A percentile compares a stretch with the other conserved stretches of the same genome.
These are phyloP conservation scores for Procapra przewalskii DNA, from an alignment of 2,113 vertebrate species.

Conservation along the genomic window DNA sequence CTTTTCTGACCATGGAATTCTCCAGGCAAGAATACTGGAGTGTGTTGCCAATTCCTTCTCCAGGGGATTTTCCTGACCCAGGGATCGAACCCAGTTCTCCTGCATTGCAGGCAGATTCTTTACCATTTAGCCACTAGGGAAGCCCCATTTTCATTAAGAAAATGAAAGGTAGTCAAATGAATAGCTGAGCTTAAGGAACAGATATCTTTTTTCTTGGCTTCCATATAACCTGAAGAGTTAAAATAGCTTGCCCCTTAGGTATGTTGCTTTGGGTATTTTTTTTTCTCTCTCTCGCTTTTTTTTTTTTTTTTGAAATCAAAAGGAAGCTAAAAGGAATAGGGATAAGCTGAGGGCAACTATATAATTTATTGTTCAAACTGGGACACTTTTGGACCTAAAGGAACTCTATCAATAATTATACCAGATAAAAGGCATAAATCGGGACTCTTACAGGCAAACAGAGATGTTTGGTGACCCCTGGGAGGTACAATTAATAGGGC, in stretches of 20 bases:
- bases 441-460: conserved; percentile 25
- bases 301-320: background rate
- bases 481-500: conserved; percentile 64
- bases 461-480: conserved; percentile 61
- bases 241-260: conserved; percentile 31
- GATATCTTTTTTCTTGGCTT: background rate
- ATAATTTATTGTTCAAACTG: conserved; percentile 68
- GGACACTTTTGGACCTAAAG: conserved; percentile 55
- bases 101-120: background rate
- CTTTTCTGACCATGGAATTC: background rate
- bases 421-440: conserved; percentile 58
- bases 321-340: background rate
- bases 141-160: background rate
- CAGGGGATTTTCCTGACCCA: background rate
- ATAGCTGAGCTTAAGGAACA: conserved; percentile 15
- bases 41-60: background rate
- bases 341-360: conserved; percentile 36
- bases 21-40: background rate
- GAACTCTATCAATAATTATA: conserved; percentile 70
- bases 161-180: conserved; percentile 2
- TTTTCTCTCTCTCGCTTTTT: too few relatives aligned
- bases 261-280: background rate
- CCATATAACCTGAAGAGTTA: conserved; percentile 42
- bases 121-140: background rate
- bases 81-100: background rate